These are phyloP conservation scores for Fulica atra DNA, from an alignment of 2,113 vertebrate genomes.

Conservation along the genomic window DNA sequence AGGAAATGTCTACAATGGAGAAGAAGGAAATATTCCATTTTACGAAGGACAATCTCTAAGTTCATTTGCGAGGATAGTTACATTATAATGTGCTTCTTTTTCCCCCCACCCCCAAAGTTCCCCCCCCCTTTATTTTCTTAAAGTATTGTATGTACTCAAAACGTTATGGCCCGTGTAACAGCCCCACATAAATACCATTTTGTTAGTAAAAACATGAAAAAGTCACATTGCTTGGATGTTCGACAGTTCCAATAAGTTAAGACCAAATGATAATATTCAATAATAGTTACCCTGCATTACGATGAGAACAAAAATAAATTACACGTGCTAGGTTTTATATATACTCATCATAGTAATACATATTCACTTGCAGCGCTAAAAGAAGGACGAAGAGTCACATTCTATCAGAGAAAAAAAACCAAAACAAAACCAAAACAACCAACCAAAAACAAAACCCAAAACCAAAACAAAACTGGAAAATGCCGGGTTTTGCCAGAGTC, in stretches of 20 bases:
- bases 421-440: slow-evolving; percentile 62
- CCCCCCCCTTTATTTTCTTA: slow-evolving; percentile 45
- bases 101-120: slow-evolving; percentile 65
- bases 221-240: slow-evolving; percentile 81
- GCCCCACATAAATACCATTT: slow-evolving; percentile 80
- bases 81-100: slow-evolving; percentile 84
- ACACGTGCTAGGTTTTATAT: slow-evolving; percentile 82
- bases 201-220: slow-evolving; percentile 82
- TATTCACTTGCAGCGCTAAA: slow-evolving; percentile 86
- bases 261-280: slow-evolving; percentile 82
- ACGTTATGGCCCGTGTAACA: slow-evolving; percentile 76
- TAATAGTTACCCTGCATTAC: slow-evolving; percentile 86
- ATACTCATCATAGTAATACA: slow-evolving; percentile 80
- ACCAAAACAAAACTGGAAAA: slow-evolving; percentile 68
- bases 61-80: slow-evolving; percentile 78
- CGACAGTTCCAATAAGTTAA: slow-evolving; percentile 86
- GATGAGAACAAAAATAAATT: slow-evolving; percentile 86
- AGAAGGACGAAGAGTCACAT: slow-evolving; percentile 88
- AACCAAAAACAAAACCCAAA: slow-evolving; percentile 28
- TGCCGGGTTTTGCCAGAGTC: slow-evolving; percentile 77
- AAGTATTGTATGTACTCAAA: slow-evolving; percentile 78
- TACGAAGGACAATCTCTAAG: slow-evolving; percentile 78
- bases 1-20: slow-evolving; percentile 77
- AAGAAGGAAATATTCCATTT: slow-evolving; percentile 76
- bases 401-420: slow-evolving; percentile 81